Percentiles rank a stretch among this genome's conserved stretches.
Conservation (phyloP, 2,888 invertebrate genomes). For the Pheosia gnoma region DNA sequence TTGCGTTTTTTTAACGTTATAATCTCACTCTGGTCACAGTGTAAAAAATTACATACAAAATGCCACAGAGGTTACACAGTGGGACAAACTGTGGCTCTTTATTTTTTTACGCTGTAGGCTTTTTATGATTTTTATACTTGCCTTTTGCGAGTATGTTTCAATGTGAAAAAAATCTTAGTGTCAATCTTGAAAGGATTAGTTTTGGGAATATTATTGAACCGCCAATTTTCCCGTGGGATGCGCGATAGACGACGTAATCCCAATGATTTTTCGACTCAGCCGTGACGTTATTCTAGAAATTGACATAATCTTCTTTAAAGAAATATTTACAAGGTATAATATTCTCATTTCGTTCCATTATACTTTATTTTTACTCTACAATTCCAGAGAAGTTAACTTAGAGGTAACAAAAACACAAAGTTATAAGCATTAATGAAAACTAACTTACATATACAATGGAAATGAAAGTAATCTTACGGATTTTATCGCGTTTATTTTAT, state of each 20-base stretch:
- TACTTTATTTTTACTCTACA: too few relatives aligned
- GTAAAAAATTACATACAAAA: constrained; percentile 10
- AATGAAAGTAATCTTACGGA: too few relatives aligned
- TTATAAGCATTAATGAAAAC: too few relatives aligned
- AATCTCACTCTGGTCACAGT: constrained; percentile 17
- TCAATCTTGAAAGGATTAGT: constrained; percentile 12
- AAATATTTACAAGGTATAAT: not conserved
- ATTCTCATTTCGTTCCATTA: not conserved
- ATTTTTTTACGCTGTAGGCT: constrained; percentile 13
- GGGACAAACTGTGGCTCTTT: constrained; percentile 7
- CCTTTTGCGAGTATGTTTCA: constrained; percentile 4
- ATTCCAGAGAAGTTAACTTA: too few relatives aligned
- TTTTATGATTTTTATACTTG: not conserved
- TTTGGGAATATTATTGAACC: constrained; percentile 6
- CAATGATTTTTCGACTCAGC: not conserved
- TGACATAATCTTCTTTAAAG: constrained; percentile 6
- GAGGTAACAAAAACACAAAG: too few relatives aligned
- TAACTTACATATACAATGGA: too few relatives aligned
- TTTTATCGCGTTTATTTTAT: too few relatives aligned
- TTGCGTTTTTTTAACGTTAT: constrained; percentile 15
- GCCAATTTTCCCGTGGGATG: not conserved
- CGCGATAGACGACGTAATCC: constrained; percentile 6
- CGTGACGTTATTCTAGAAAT: not conserved
- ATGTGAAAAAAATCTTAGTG: constrained; percentile 5
- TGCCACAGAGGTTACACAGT: not conserved